phyloP scores from a whole-genome alignment of 2,113 vertebrate species.

The Oenanthe oenanthe region DNA sequence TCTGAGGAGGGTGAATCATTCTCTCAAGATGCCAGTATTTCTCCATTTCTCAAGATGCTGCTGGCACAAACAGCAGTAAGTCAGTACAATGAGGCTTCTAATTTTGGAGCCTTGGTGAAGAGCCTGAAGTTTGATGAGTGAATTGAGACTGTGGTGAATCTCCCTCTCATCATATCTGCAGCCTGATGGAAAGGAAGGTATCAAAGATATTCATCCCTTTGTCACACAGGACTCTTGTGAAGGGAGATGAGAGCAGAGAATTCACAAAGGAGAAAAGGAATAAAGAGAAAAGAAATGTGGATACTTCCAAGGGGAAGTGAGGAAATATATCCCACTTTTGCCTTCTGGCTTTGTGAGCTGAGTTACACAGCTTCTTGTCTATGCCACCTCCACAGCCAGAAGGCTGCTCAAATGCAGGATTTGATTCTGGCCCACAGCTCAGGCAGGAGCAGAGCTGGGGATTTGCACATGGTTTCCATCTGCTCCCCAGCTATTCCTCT shows the following conservation, averaged over 20 bases:
- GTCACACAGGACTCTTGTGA: not conserved
- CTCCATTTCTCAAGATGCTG: conserved; percentile 59
- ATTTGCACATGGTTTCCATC: conserved; percentile 42
- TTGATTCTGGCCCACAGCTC: conserved; percentile 50
- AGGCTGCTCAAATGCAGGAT: conserved; percentile 52
- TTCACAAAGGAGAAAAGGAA: not conserved
- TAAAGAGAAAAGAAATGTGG: not conserved
- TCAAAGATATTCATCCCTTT: not conserved
- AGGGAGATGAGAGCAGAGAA: not conserved
- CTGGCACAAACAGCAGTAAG: conserved; percentile 70
- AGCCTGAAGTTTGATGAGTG: conserved; percentile 46
- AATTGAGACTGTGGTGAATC: conserved; percentile 7
- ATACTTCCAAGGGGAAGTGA: conserved; percentile 11
- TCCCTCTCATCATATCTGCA: conserved; percentile 14
- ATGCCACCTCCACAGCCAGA: conserved; percentile 61
- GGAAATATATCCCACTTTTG: not conserved
- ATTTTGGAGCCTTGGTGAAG: conserved; percentile 57
- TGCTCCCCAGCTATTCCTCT: not conserved
- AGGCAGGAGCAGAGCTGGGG: conserved; percentile 19
- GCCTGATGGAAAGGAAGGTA: not conserved
- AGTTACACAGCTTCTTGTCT: conserved; percentile 36
- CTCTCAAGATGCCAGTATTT: conserved; percentile 66
- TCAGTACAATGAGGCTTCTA: conserved; percentile 65
- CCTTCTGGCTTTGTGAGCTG: conserved; percentile 46
- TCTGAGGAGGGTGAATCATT: conserved; percentile 68